Evolutionary conservation across 2,888 invertebrate genomes (phyloP), one percentile per base, ranked within the genome.

Genomic region (Dynastes grantii): DNA sequence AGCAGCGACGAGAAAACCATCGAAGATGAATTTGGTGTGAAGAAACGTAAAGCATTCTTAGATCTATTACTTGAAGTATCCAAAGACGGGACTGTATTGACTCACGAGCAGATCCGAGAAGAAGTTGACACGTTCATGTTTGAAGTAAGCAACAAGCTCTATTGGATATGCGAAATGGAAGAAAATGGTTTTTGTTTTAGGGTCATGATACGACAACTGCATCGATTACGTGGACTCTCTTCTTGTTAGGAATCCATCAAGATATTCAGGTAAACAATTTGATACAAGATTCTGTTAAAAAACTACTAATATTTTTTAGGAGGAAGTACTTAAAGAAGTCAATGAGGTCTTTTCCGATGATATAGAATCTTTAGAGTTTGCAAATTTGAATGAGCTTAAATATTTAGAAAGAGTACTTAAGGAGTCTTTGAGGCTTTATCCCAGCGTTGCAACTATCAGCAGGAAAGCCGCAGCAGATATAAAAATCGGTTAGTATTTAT

Each of bases 51-150:
- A 81, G 85, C 85, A 4, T 86, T 86, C 80, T 81, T 86, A 76
- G 85, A 86, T 79, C 76, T 86, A 32, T 79, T 86, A 13, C 76
- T 86, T 13, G 84, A 85, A 29, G 83, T 83, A 2, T 82, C 83
- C n/a, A 80, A 84, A 58, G 79, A 80, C 49, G 84, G 83, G 3
- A 63, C 55, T 5, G 77, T 79, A 61, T 80, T 86, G 6, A 83
- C 82, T 16, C 83, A 85, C 77, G 79, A 78, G 40, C 85, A 85
- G 49, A 84, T 86, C 22, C 80, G 86, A 77, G 86, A 86, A 82
- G 85, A 86, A 81, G 86, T 86, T 1, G 86, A 86, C 75, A 86
- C 86, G 1, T 86, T 86, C 76, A 86, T 86, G 85, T 86, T 86
- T 81, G 86, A 85, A 81, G 86, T 86, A 82, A 55, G 29, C 27